Evolutionary conservation across 2,113 vertebrate genomes (phyloP), one percentile per base, ranked within the genome.

Genomic region (Hystrix cristata): DNA sequence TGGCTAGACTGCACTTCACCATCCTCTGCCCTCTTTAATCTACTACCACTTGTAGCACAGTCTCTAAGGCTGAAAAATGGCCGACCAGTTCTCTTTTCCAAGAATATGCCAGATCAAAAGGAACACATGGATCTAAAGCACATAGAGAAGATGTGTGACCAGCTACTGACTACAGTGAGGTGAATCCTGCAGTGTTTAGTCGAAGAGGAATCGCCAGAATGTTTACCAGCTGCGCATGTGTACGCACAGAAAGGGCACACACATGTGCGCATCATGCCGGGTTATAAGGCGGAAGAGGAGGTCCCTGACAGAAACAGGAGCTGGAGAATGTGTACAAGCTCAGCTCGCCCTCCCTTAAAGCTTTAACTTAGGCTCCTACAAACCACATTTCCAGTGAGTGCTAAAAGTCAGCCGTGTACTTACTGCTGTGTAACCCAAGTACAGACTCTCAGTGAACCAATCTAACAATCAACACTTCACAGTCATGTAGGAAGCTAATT

Each of bases 401-500:
- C 79, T 48, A 19, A 94, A 96, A 96, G 81, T 98, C 87, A 76
- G 78, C 74, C 59, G 55, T 53, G 14, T 46, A 89, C 83, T 72
- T 57, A 18, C 43, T 43, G 83, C 19, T 80, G 74, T 6, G 19
- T 65, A 95, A 79, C 38, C 87, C 23, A 83, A 69, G 78, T 91
- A 48, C 38, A 79, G 93, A 57, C 93, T 82, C 55, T 0, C 18
- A 59, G 62, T 23, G 55, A 87, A 62, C 0, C 78, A 94, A 16
- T 18, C 55, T 15, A 15, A 59, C 48, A 85, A n/a, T 5, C 4
- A 25, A 62, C 19, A 65, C 64, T 53, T 89, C 60, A 19, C 59
- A 6, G 64, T 27, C 0, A 25, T 14, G 31, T 23, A 92, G 81
- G 8, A 76, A 71, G 65, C 92, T 60, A 51, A 86, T 83, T 74